Evolutionary conservation across 1,140 invertebrate genomes (phyloP).

Genomic region (Bilobella aurantiaca): DNA sequence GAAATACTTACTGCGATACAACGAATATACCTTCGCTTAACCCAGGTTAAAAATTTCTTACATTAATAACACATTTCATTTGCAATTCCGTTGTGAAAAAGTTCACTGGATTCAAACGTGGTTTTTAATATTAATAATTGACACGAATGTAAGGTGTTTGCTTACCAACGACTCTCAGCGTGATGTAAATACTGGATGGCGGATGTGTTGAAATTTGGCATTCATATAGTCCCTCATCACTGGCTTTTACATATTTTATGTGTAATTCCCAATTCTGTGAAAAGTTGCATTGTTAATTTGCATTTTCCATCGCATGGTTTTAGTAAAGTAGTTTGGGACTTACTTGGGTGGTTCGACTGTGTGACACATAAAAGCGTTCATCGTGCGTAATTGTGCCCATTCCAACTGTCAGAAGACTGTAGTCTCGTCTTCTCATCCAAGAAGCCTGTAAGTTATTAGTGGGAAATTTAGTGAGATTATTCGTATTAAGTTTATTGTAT

Average conservation of each 20-base stretch:
- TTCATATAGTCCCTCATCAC: slow-evolving; percentile 65
- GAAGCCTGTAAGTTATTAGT: slow-evolving; percentile 53
- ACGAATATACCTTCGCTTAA: too few species aligned
- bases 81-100: too few species aligned
- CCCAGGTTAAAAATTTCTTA: too few species aligned
- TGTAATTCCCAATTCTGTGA: slow-evolving; percentile 72
- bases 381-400: slow-evolving; percentile 73
- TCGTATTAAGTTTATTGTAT: too few species aligned
- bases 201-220: slow-evolving; percentile 44
- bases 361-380: slow-evolving; percentile 71
- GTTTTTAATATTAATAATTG: too few species aligned
- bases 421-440: slow-evolving; percentile 69
- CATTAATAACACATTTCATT: too few species aligned
- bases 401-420: slow-evolving; percentile 69
- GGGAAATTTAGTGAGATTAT: too few species aligned
- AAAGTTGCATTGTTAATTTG: not conserved
- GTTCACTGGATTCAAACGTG: too few species aligned
- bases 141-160: not conserved
- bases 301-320: too few species aligned
- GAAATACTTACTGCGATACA: too few species aligned
- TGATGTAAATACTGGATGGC: slow-evolving; percentile 41
- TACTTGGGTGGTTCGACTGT: slow-evolving; percentile 72
- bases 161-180: slow-evolving; percentile 43
- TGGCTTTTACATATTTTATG: slow-evolving; percentile 67
- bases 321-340: slow-evolving; percentile 24